Conservation (phyloP, 1,140 invertebrate genomes). For the Heliconius nattereri region DNA sequence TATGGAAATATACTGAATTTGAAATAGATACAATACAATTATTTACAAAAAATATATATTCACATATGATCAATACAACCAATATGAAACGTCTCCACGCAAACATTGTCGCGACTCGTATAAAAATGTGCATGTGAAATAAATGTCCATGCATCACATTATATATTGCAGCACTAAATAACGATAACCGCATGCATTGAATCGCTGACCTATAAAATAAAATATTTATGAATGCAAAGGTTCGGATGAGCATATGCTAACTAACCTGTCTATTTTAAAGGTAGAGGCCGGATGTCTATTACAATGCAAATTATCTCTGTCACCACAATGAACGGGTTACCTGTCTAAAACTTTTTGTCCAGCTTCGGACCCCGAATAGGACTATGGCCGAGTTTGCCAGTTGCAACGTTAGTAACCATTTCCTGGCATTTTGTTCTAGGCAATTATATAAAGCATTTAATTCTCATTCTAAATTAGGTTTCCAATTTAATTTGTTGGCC, state of each 20-base stretch:
- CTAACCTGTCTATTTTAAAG: slow-evolving; percentile 21
- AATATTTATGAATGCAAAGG: slow-evolving; percentile 24
- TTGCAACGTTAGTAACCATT: slow-evolving; percentile 41
- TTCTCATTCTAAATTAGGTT: background rate
- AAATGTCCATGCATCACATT: slow-evolving; percentile 2
- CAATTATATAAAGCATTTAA: slow-evolving; percentile 5
- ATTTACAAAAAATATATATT: no score
- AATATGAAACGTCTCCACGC: background rate
- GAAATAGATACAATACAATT: no score
- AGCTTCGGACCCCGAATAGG: slow-evolving; percentile 46
- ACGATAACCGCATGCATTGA: slow-evolving; percentile 14
- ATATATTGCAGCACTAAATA: slow-evolving; percentile 10
- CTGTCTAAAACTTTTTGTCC: slow-evolving; percentile 67
- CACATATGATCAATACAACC: background rate
- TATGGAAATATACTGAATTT: no score
- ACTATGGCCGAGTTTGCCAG: slow-evolving; percentile 52
- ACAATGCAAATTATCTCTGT: slow-evolving; percentile 68
- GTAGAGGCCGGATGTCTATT: slow-evolving; percentile 60
- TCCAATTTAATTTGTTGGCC: background rate
- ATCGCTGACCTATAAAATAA: slow-evolving; percentile 1
- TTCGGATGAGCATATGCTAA: slow-evolving; percentile 25
- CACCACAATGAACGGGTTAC: slow-evolving; percentile 62
- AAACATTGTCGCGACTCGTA: background rate
- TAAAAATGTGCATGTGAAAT: slow-evolving; percentile 1
- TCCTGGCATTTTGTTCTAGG: slow-evolving; percentile 25